These are phyloP conservation scores for Hemistola chrysoprasaria DNA, from an alignment of 2,888 invertebrate genomes.

Conservation along the genomic window DNA sequence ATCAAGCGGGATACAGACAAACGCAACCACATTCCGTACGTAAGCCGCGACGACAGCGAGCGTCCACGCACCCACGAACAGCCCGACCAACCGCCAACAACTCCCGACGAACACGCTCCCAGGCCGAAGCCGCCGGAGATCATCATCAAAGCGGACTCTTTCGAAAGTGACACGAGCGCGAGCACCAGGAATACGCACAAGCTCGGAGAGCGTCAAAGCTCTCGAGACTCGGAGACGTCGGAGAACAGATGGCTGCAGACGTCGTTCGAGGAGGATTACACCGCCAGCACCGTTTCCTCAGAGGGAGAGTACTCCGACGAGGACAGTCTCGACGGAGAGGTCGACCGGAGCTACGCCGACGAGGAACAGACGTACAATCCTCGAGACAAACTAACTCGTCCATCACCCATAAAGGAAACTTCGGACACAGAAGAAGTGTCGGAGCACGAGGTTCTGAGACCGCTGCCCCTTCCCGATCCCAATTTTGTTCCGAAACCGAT, in stretches of 20 bases:
- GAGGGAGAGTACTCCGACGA: constrained; percentile 71
- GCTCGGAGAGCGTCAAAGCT: constrained; percentile 46
- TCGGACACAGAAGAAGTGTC: constrained; percentile 70
- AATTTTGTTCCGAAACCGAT: constrained; percentile 91
- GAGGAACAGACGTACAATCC: constrained; percentile 88
- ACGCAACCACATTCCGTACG: constrained; percentile 61
- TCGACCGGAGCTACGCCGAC: constrained; percentile 60
- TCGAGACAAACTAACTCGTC: constrained; percentile 70
- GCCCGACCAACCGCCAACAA: constrained; percentile 20
- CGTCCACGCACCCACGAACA: constrained; percentile 28
- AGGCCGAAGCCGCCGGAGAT: constrained; percentile 50
- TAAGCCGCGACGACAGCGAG: constrained; percentile 36
- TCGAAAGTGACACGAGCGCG: constrained; percentile 34
- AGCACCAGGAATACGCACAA: constrained; percentile 33
- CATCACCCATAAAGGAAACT: constrained; percentile 47
- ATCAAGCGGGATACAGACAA: constrained; percentile 30
- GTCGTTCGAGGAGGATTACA: constrained; percentile 83
- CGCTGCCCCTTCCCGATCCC: constrained; percentile 85
- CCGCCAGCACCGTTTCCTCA: constrained; percentile 84
- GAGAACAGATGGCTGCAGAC: constrained; percentile 73
- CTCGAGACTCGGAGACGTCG: constrained; percentile 53
- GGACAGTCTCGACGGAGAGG: constrained; percentile 63
- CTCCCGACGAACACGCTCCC: constrained; percentile 2
- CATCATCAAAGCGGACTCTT: constrained; percentile 58
- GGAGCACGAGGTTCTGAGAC: constrained; percentile 82